A percentile compares a stretch with the other conserved stretches of the same genome.
These are phyloP conservation scores for Paramuricea clavata DNA, from an alignment of 92 coral and sea anemone species.

Conservation along the genomic window DNA sequence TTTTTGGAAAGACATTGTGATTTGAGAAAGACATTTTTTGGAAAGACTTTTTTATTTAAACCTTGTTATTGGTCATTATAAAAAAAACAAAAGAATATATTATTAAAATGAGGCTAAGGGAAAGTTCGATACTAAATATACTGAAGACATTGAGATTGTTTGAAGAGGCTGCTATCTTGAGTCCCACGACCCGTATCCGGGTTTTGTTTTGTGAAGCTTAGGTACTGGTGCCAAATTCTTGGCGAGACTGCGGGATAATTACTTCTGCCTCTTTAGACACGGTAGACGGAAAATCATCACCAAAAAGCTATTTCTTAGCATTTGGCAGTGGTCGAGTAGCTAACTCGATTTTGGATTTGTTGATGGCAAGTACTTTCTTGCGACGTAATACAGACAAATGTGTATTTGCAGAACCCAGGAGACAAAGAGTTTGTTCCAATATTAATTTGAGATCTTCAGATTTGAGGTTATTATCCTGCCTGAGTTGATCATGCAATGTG, in stretches of 20 bases:
- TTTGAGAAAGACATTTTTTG: too few relatives aligned
- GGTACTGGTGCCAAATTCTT: too few relatives aligned
- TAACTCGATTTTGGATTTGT: constrained; percentile 10
- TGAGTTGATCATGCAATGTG: constrained; percentile 55
- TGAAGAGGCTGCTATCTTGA: too few relatives aligned
- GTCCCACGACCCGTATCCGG: too few relatives aligned
- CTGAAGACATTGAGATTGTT: too few relatives aligned
- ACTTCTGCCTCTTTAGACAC: constrained; percentile 44
- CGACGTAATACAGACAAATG: too few relatives aligned
- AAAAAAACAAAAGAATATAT: too few relatives aligned
- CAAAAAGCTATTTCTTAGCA: constrained; percentile 43
- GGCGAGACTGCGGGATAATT: constrained; percentile 8
- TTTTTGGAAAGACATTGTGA: neutral
- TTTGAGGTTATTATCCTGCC: neutral
- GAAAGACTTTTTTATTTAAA: too few relatives aligned
- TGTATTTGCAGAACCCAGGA: constrained; percentile 7
- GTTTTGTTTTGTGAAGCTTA: neutral
- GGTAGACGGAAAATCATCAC: constrained; percentile 42
- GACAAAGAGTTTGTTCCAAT: constrained; percentile 28
- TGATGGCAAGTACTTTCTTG: too few relatives aligned
- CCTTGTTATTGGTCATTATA: too few relatives aligned
- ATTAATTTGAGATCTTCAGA: constrained; percentile 7
- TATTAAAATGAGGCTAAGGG: too few relatives aligned
- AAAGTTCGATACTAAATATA: too few relatives aligned
- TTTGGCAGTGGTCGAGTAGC: constrained; percentile 41